These are phyloP conservation scores for Aphyosemion australe DNA, from an alignment of 2,113 vertebrate genomes.

Conservation along the genomic window DNA sequence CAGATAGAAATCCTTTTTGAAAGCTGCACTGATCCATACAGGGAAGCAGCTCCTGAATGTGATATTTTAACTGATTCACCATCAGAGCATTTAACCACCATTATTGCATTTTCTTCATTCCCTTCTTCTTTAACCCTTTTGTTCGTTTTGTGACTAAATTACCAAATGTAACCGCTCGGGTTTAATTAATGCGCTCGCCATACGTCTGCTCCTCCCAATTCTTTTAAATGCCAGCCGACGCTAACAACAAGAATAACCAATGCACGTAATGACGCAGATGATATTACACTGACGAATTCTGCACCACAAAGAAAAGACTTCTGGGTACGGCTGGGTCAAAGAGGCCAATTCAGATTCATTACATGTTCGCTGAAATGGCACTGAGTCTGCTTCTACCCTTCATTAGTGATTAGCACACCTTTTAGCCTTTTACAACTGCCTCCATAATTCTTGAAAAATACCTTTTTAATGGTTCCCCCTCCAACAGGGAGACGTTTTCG, in stretches of 20 bases:
- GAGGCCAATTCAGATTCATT: constrained; percentile 71
- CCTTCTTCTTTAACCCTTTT: neutral
- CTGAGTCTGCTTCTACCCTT: constrained; percentile 67
- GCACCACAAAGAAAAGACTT: constrained; percentile 63
- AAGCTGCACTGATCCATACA: constrained; percentile 6
- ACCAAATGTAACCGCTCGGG: constrained; percentile 15
- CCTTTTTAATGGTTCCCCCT: constrained; percentile 67
- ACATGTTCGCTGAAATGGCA: constrained; percentile 74
- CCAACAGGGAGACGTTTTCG: constrained; percentile 48
- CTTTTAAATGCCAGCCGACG: constrained; percentile 69
- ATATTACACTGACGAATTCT: constrained; percentile 73
- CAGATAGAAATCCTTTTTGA: constrained; percentile 17
- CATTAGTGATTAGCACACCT: constrained; percentile 75
- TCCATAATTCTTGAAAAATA: constrained; percentile 72
- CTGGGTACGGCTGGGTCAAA: constrained; percentile 64
- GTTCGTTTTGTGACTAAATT: neutral
- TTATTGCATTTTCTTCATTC: neutral
- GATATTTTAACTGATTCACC: neutral
- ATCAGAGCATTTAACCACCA: neutral
- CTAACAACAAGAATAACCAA: constrained; percentile 66
- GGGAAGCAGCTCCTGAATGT: neutral
- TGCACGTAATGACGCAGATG: constrained; percentile 68
- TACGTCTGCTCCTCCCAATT: constrained; percentile 31
- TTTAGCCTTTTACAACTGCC: constrained; percentile 70
- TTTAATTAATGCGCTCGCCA: constrained; percentile 55